These are phyloP conservation scores for Scelioninae gen. 2 DNA, from an alignment of 2,888 invertebrate genomes.

Conservation along the genomic window DNA sequence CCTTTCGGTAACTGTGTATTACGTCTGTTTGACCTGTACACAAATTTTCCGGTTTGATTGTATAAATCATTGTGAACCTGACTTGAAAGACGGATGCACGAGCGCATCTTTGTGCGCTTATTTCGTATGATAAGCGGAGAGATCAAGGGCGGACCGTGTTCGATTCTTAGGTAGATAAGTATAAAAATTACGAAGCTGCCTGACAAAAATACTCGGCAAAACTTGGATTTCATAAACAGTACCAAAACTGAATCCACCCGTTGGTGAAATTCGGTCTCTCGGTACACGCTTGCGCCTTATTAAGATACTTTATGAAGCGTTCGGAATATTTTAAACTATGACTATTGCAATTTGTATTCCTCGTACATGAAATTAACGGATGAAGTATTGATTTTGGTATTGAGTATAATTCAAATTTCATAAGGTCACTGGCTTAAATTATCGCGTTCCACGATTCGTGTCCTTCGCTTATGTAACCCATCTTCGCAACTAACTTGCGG, in stretches of 20 bases:
- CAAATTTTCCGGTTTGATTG: constrained; percentile 36
- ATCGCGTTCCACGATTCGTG: not conserved
- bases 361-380: constrained; percentile 30
- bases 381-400: constrained; percentile 52
- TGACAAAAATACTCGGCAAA: constrained; percentile 50
- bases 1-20: constrained; percentile 6
- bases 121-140: constrained; percentile 49
- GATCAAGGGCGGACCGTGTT: constrained; percentile 56
- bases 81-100: constrained; percentile 38
- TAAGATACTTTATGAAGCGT: constrained; percentile 29
- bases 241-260: not conserved
- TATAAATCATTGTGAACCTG: constrained; percentile 36
- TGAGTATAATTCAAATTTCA: constrained; percentile 46
- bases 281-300: constrained; percentile 1
- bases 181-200: constrained; percentile 56
- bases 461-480: not conserved
- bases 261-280: not conserved
- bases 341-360: constrained; percentile 37
- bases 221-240: not conserved
- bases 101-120: constrained; percentile 51
- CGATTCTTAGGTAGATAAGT: constrained; percentile 48
- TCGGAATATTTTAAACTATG: constrained; percentile 35
- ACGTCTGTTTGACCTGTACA: not conserved
- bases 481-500: not conserved
- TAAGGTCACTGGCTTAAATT: not conserved